Evolutionary conservation across 1,140 invertebrate genomes (phyloP).

Genomic region (Manduca sexta): DNA sequence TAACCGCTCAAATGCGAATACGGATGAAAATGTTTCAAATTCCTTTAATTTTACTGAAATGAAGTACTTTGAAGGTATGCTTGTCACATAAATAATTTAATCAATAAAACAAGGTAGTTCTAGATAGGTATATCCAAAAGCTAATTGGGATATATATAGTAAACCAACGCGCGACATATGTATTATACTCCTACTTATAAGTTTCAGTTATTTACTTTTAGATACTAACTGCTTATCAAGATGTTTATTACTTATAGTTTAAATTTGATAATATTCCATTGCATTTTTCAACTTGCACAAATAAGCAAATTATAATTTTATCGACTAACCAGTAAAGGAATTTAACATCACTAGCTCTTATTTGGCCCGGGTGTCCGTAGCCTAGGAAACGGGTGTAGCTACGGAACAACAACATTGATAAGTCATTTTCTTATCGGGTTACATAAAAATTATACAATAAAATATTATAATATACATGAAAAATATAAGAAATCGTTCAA

Average conservation of each 20-base stretch:
- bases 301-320: background rate
- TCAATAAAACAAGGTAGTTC: too few species aligned
- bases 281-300: too few species aligned
- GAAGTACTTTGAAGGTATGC: constrained; percentile 1
- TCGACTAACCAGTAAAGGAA: background rate
- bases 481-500: background rate
- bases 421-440: constrained; percentile 42
- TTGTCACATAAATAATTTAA: too few species aligned
- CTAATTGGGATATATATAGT: too few species aligned
- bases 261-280: too few species aligned
- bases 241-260: too few species aligned
- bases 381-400: constrained; percentile 71
- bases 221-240: too few species aligned
- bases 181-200: too few species aligned
- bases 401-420: constrained; percentile 64
- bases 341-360: constrained; percentile 17
- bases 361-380: constrained; percentile 46
- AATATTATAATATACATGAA: constrained; percentile 1
- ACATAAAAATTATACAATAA: constrained; percentile 41
- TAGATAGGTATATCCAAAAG: too few species aligned
- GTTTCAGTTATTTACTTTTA: too few species aligned
- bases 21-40: background rate
- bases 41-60: background rate
- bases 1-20: background rate
- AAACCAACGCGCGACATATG: too few species aligned